Base-by-base conservation (phyloP, 2,888 invertebrate species). In the Plebejus melissa region DNA sequence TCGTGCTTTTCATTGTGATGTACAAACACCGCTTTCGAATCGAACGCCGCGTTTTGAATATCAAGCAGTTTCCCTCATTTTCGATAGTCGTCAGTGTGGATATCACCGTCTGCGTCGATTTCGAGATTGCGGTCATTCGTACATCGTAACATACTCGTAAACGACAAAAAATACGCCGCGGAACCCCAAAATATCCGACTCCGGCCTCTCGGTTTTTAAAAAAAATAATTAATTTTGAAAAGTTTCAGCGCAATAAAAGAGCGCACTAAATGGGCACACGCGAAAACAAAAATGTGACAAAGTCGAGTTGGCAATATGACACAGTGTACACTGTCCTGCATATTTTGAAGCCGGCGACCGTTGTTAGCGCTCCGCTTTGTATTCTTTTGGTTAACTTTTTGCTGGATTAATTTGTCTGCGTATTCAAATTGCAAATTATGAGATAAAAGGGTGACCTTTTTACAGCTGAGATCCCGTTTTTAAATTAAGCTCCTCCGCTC, bases 1-100 rank as follows among this genome's bases (percentile, higher is more conserved):
- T 87, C 88, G 90, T 90, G 92, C 91, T 93, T 93, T 91, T 90
- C 90, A 91, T 92, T 93, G 92, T 91, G 89, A 87, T 88, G 91
- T 90, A 89, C 89, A 90, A 88, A 88, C 86, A 88, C 86, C 87
- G 88, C 88, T 88, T 88, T 89, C 92, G 87, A 93, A 92, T 93
- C 91, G 90, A 89, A 90, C 85, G 85, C 85, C 90, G 88, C 85
- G 86, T 78, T 77, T 82, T 85, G 93, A 92, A 93, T 93, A 86
- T 79, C 81, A 87, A 91, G 81, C 74, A 70, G 78, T 75, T 82
- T 82, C 46, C 28, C 32, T 71, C 79, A 80, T 80, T 80, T 76
- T 77, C 80, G 80, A 78, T 80, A 79, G 79, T 80, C 78, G 80
- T 78, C 75, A 79, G 76, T 77, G 54, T 74, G 69, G 76, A 76